Evolutionary conservation across 2,797 vertebrate genomes (phyloP).

Genomic region (Enteromius treurensis): DNA sequence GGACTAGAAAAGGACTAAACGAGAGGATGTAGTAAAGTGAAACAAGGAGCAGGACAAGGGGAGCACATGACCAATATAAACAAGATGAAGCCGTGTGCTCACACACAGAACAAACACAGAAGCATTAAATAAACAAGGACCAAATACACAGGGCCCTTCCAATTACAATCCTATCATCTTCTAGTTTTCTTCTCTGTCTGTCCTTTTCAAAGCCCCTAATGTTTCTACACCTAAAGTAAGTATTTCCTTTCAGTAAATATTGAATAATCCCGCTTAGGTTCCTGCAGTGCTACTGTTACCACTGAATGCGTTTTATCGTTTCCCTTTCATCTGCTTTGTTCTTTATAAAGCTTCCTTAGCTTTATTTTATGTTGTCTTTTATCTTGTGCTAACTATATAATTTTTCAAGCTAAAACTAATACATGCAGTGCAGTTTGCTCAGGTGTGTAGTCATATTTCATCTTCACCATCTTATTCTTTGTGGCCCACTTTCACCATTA

Average conservation of each 20-base stretch:
- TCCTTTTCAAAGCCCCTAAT: neutral
- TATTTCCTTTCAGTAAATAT: neutral
- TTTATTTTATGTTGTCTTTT: slow-evolving; percentile 17
- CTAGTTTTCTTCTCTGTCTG: neutral
- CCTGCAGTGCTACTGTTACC: neutral
- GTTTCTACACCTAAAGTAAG: neutral
- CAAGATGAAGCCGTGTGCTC: neutral
- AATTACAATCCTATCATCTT: neutral
- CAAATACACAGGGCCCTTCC: neutral
- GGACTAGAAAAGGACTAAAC: neutral
- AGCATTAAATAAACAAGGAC: neutral
- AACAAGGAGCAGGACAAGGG: neutral
- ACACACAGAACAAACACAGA: neutral
- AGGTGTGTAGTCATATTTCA: slow-evolving; percentile 24
- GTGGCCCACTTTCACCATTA: slow-evolving; percentile 27
- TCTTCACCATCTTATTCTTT: slow-evolving; percentile 18
- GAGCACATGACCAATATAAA: neutral
- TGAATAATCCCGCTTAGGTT: neutral
- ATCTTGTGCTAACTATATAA: neutral
- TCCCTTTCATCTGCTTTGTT: slow-evolving; percentile 7
- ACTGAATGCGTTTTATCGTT: neutral
- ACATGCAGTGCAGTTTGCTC: neutral
- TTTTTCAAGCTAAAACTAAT: neutral
- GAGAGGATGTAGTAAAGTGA: neutral
- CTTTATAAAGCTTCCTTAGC: neutral